phyloP scores from a whole-genome alignment of 2,797 vertebrate species.

The Steatocranus sp. region DNA sequence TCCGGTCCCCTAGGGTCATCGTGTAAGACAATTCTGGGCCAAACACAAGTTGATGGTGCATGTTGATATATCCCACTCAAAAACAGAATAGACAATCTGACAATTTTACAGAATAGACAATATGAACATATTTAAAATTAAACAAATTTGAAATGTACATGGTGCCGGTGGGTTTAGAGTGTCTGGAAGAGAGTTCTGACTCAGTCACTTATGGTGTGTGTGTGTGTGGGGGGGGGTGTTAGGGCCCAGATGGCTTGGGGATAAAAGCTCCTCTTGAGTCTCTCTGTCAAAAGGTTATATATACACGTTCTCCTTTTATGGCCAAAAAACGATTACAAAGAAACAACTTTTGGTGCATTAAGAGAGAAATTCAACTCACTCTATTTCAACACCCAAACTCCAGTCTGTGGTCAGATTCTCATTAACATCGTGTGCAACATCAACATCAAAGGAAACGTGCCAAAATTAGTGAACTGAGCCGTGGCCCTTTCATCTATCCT shows the following conservation, averaged over 20 bases:
- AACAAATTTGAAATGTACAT: too few relatives aligned
- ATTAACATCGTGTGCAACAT: neutral
- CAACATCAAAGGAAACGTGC: neutral
- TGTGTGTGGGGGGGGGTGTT: too few relatives aligned
- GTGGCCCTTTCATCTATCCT: neutral
- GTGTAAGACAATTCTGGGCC: neutral
- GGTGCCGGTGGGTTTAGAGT: too few relatives aligned
- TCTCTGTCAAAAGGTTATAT: too few relatives aligned
- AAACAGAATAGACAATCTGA: too few relatives aligned
- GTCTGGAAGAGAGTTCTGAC: too few relatives aligned
- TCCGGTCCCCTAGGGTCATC: neutral
- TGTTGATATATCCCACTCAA: neutral
- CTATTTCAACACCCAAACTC: fast-evolving
- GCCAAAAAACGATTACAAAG: neutral
- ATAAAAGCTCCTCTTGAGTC: too few relatives aligned
- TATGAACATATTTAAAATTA: too few relatives aligned
- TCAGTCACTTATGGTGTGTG: too few relatives aligned
- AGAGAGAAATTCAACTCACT: neutral
- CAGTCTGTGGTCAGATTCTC: neutral
- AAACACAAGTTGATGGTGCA: neutral
- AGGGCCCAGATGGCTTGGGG: neutral
- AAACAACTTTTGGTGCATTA: neutral
- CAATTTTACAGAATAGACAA: too few relatives aligned
- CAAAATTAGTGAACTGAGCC: neutral
- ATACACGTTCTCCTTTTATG: fast-evolving